Evolutionary conservation across 30 jellyfish, hydroid and myxozoan species (phyloP).

Genomic region (Nemopilema nomurai): DNA sequence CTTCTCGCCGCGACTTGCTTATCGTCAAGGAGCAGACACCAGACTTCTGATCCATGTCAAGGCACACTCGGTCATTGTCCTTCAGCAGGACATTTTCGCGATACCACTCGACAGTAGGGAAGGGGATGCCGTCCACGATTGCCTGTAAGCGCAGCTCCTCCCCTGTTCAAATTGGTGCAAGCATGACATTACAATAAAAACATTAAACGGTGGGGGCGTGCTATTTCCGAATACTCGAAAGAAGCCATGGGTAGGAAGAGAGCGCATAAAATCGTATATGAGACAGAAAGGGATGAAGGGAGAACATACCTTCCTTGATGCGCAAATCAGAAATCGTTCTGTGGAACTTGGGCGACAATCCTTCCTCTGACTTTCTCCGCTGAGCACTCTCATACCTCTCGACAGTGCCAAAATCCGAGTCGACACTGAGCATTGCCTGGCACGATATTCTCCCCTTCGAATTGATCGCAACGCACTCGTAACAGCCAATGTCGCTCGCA

Average conservation of each 20-base stretch:
- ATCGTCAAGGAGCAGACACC: slow-evolving; percentile 74
- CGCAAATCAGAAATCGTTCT: slow-evolving; percentile 60
- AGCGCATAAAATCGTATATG: too few relatives aligned
- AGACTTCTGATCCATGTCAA: slow-evolving; percentile 48
- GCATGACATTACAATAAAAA: too few relatives aligned
- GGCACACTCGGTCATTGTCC: slow-evolving; percentile 14
- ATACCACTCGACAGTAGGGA: slow-evolving; percentile 65
- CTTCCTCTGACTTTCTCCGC: slow-evolving; percentile 53
- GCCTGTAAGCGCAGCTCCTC: slow-evolving; percentile 51
- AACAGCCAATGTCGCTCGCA: slow-evolving; percentile 77
- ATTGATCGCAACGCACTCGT: slow-evolving; percentile 90
- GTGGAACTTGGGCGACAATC: slow-evolving; percentile 69
- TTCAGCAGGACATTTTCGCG: slow-evolving; percentile 51
- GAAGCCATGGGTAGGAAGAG: too few relatives aligned
- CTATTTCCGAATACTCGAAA: too few relatives aligned
- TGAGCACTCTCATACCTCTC: slow-evolving; percentile 31
- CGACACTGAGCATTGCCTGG: slow-evolving; percentile 61
- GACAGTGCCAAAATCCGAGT: slow-evolving; percentile 21
- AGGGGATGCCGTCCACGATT: slow-evolving; percentile 70
- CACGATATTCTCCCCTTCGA: slow-evolving; percentile 66
- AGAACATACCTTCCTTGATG: slow-evolving; percentile 56
- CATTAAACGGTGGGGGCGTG: too few relatives aligned
- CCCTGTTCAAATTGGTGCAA: slow-evolving; percentile 37
- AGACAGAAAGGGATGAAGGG: neutral
- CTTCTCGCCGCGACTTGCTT: slow-evolving; percentile 42